Base-by-base conservation (phyloP, 2,888 invertebrate genomes). In the Chelonus formosanus region DNA sequence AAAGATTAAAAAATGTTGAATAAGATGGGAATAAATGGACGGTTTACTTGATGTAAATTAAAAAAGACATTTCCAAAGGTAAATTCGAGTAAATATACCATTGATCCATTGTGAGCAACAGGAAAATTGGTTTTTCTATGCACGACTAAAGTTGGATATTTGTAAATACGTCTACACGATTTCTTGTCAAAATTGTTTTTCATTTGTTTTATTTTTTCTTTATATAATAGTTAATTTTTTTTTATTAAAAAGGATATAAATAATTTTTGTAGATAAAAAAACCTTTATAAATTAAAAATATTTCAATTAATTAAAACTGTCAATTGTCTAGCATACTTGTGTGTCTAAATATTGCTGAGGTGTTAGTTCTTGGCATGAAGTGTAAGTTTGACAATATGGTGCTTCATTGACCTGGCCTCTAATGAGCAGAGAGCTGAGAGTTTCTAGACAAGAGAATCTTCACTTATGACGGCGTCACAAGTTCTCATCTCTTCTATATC, bases 331-430 rank as follows among this genome's bases (percentile, higher is more conserved):
- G 31, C 53, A 53, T 34, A 55, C 36, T 40, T 40, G 5, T 31
- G 10, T 40, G 36, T 10, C 35, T 36, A 20, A 20, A 10, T 40
- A 35, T 5, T 20, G 55, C 36, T 34, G 55, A 36, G 5, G 34
- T 35, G 32, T 55, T 34, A 20, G 20, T 20, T 40, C 40, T 31
- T 50, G 59, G 50, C 64, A 63, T 47, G 8, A 67, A 70, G 55
- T 63, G 58, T 44, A 55, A 66, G 71, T 67, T 59, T 59, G 65
- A 70, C 71, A 71, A 75, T 74, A 68, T 71, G 64, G 70, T 72
- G 71, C 74, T 75, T 76, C 78, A 77, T 78, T 79, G 79, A 79
- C 79, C 79, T 73, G 73, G 65, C 68, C 73, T 76, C 78, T 79
- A 80, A 80, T 80, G 79, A 80, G 77, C 76, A 74, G 73, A 72